Base-by-base conservation (phyloP, 37 sponge, comb jelly and placozoan genomes). In the Spongia lamella region DNA sequence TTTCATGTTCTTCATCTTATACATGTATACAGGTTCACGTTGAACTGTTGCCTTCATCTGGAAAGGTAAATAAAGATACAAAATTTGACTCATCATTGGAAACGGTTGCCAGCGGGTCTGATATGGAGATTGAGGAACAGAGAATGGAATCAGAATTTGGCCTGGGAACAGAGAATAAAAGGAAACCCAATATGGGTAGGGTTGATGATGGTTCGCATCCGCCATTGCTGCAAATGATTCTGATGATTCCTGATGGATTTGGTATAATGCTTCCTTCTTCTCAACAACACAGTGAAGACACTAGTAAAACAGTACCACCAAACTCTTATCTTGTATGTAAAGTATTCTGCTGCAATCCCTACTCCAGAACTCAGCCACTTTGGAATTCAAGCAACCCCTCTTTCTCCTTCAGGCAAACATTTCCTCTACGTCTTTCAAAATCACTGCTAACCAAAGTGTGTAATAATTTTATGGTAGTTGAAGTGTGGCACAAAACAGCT, bases 401-500 rank as follows among this genome's bases (percentile, higher is more conserved):
- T 33, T 91, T 86, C 61, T 47, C 25, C 43, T 79, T 86, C 84
- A 82, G 56, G 35, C 79, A 88, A 57, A 39, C 66, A 1, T 75
- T 62, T 39, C 83, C 91, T 5, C 75, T 88, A 37, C 36, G 27
- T 54, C 66, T 92, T 68, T 83, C 72, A 33, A 33, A 72, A 11
- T 38, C 79, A 22, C 68, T 88, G 7, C 43, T 92, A 34, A 51
- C 63, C 14, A 54, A 86, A 31, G 34, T 94, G 50, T 73, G 79
- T 27, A 84, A 84, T 32, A 79, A 78, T 37, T 74, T 90, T 40
- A 60, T 77, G 9, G 85, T 94, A 13, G 70, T 90, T 40, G 95
- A 94, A 66, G 92, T 94, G 71, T 94, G 95, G 95, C 80, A 90
- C 54, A 90, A 70, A 63, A 79, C 83, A 37, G 73, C 87, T 0